Evolutionary conservation across 2,113 vertebrate species (phyloP), one percentile per base, ranked within the genome.

Genomic region (Boulengeromyrus knoepffleri): DNA sequence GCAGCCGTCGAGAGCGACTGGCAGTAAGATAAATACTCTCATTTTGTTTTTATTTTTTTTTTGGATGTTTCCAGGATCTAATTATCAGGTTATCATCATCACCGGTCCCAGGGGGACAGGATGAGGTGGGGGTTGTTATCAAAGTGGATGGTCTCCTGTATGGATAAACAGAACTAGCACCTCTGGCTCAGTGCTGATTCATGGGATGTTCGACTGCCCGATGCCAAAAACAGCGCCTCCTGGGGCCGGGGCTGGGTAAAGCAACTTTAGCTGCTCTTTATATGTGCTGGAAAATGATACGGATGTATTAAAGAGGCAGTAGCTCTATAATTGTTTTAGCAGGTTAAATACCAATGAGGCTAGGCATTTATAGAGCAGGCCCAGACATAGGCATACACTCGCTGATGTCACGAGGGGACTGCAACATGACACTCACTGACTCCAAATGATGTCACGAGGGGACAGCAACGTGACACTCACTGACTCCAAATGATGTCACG

Each of bases 41-140:
- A 50, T 87, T 56, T 70, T 70, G 9, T 70, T 70, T 31, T 70
- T 70, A 4, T 31, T 9, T 86, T 86, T 46, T 52, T 19, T 31
- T 19, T 52, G 27, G 27, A 87, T 24, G 85, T 50, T 87, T 47
- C 46, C 45, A 52, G 46, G n/a, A 15, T 52, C 21, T 87, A 52
- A 53, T 87, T 87, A 87, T 87, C 46, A 27, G 83, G 24, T 85
- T 47, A 47, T 86, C 84, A 86, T 50, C 84, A 80, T 80, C 74
- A 80, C 74, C 6, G 15, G 74, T 80, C 74, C 74, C 74, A 15
- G 36, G 36, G 36, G 36, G 9, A 27, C 10, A 66, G 62, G 58
- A 62, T 62, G 58, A 13, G 70, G 70, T 36, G 31, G 13, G 74
- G 74, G 13, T 19, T 80, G 1, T 42, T 80, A 36, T 39, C 6